Evolutionary conservation across 30 jellyfish, hydroid and myxozoan genomes (phyloP).

Genomic region (Mastigias papua): DNA sequence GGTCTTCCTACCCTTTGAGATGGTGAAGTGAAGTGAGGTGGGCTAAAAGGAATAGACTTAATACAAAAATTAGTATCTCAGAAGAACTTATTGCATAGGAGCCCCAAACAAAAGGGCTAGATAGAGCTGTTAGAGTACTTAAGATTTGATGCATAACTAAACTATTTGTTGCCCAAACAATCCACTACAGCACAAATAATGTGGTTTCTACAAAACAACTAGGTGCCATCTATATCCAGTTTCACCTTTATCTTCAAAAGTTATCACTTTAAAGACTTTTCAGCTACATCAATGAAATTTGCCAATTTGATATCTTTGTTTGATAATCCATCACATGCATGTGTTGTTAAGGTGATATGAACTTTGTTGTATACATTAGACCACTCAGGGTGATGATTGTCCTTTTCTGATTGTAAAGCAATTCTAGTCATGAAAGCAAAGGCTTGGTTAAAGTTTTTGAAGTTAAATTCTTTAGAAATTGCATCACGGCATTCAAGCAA

Average conservation of each 20-base stretch:
- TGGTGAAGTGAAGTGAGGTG: too few species aligned
- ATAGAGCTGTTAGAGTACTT: too few species aligned
- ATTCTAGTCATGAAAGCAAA: conserved; percentile 98
- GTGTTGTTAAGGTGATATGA: conserved; percentile 91
- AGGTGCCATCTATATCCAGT: too few species aligned
- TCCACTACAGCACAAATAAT: too few species aligned
- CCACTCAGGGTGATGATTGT: conserved; percentile 99
- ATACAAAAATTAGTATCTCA: too few species aligned
- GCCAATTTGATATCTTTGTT: conserved; percentile 87
- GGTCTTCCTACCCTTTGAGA: too few species aligned
- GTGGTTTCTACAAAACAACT: background rate
- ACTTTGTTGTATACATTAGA: conserved; percentile 95
- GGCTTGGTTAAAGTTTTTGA: conserved; percentile 91
- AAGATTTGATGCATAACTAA: too few species aligned
- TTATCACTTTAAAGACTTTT: conserved; percentile 2
- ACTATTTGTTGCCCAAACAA: too few species aligned
- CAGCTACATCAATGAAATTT: conserved; percentile 77
- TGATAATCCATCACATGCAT: conserved; percentile 92
- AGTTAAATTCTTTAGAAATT: conserved; percentile 80
- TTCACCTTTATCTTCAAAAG: background rate
- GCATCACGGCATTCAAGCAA: conserved; percentile 88
- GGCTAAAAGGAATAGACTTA: too few species aligned
- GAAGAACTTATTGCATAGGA: too few species aligned
- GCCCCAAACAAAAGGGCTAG: too few species aligned
- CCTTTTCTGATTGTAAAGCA: conserved; percentile 89